phyloP scores from a whole-genome alignment of 2,797 vertebrate genomes.

The Ispidina lecontei region DNA sequence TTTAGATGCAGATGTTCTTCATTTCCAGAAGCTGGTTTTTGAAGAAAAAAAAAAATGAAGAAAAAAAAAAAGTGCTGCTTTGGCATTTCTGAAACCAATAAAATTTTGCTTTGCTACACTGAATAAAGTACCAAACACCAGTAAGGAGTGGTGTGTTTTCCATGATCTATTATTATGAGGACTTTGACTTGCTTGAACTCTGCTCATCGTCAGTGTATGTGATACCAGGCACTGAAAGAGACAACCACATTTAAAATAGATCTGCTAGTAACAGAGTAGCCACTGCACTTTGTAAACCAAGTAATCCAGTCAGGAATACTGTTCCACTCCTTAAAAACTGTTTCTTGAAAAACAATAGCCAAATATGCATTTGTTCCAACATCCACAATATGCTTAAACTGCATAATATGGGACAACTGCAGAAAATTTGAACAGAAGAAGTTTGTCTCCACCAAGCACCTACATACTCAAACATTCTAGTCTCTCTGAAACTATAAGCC shows the following conservation, averaged over 20 bases:
- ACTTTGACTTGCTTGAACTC: not conserved
- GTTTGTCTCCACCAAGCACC: not conserved
- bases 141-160: conserved; percentile 21
- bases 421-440: not conserved
- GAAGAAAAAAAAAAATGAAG: too few species aligned
- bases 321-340: not conserved
- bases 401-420: accelerated
- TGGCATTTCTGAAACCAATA: conserved; percentile 78
- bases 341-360: not conserved
- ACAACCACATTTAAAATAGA: not conserved
- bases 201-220: not conserved
- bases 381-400: not conserved
- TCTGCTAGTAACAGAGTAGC: not conserved
- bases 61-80: conserved; percentile 21
- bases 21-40: conserved; percentile 68
- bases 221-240: not conserved
- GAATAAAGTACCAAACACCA: conserved; percentile 66
- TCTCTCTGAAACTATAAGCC: not conserved
- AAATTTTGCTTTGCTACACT: conserved; percentile 70
- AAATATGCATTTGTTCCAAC: not conserved
- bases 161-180: not conserved
- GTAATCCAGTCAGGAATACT: not conserved
- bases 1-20: conserved; percentile 84
- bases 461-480: not conserved
- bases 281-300: not conserved